Evolutionary conservation across 2,888 invertebrate species (phyloP).

Genomic region (Scelioninae gen. 1): DNA sequence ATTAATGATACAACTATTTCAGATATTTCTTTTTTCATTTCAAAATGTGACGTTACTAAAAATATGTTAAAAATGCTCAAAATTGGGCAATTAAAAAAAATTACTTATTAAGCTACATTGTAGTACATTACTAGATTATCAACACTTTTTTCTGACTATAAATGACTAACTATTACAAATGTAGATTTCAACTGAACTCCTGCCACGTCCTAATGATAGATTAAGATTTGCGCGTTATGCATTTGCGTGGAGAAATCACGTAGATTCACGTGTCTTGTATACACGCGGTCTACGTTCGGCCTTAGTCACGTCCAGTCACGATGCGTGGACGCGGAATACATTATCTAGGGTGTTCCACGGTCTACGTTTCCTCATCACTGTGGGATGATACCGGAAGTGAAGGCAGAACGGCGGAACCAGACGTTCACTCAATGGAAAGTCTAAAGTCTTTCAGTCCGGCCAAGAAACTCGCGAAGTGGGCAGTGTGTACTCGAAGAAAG

Average conservation of each 20-base stretch:
- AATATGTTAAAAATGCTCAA: no score
- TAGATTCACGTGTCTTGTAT: conserved; percentile 45
- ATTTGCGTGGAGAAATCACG: conserved; percentile 64
- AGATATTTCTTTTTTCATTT: no score
- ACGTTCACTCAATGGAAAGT: conserved; percentile 84
- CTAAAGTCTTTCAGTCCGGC: conserved; percentile 79
- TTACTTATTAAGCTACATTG: no score
- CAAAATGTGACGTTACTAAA: no score
- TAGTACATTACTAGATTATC: no score
- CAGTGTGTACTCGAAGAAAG: conserved; percentile 70
- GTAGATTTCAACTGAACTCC: conserved; percentile 32
- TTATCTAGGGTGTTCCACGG: conserved; percentile 75
- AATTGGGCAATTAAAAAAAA: no score
- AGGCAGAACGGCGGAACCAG: conserved; percentile 83
- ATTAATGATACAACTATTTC: no score
- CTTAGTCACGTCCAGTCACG: conserved; percentile 67
- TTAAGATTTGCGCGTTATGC: conserved; percentile 23
- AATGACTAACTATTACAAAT: background rate
- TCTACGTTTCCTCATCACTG: conserved; percentile 70
- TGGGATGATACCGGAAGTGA: conserved; percentile 73
- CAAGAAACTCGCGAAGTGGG: conserved; percentile 75
- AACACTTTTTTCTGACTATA: background rate
- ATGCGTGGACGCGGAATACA: conserved; percentile 81
- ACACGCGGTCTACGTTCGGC: conserved; percentile 54
- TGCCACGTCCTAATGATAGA: conserved; percentile 49